Evolutionary conservation across 2,888 invertebrate genomes (phyloP), one percentile per base, ranked within the genome.

Genomic region (Kryphioiulus occultus): DNA sequence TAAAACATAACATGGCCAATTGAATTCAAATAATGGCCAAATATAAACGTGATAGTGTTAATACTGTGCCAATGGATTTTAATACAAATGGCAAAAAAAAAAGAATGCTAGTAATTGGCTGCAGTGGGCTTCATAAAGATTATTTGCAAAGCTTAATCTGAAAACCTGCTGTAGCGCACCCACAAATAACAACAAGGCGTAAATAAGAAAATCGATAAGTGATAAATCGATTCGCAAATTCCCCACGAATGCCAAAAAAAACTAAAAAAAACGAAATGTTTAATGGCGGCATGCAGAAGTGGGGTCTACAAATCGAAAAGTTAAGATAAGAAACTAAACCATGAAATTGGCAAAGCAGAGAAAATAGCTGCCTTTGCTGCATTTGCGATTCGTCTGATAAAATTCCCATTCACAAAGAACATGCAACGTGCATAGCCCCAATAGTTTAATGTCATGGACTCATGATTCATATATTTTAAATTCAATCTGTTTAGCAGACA

Each of bases 211-310:
- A 59, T 59, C 59, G 59, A 59, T 59, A 59, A 5, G 42, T 10
- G 59, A 59, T 59, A 59, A 59, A 59, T 59, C 59, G 59, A 59
- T 59, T 59, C n/a, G 59, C 59, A 59, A 59, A 59, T 59, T 59
- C 59, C 59, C 59, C 59, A n/a, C n/a, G 59, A 59, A 59, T 59
- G 59, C 59, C 59, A 59, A 59, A 59, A 59, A 59, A 59, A n/a
- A n/a, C n/a, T n/a, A n/a, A n/a, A n/a, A n/a, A n/a, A n/a, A n/a
- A n/a, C n/a, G 59, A n/a, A 59, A 59, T 59, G 17, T 59, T 59
- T 59, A 59, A 59, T 59, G 59, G n/a, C 1, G 59, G n/a, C 59
- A n/a, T n/a, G 59, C n/a, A n/a, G 59, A n/a, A 59, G 59, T 59
- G 59, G 59, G 59, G 59, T 59, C 59, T 59, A 59, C n/a, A 59